A percentile compares a stretch with the other conserved stretches of the same genome.
These are phyloP conservation scores for Caenorhabditis macrosperma DNA, from an alignment of 2,888 invertebrate genomes.

Conservation along the genomic window DNA sequence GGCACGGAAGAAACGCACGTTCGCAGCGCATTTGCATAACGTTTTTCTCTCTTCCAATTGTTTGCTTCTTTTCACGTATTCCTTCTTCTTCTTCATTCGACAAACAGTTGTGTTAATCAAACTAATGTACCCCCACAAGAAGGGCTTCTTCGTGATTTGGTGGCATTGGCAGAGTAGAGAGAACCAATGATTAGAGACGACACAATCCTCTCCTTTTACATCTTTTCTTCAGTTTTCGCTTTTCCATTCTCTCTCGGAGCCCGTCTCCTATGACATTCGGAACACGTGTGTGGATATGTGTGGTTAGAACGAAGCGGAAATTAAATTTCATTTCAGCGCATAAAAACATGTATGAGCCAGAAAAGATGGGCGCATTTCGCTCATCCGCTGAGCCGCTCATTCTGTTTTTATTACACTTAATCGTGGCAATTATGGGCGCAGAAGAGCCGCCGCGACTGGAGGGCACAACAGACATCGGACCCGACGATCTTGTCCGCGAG, in stretches of 20 bases:
- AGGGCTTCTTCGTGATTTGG: constrained; percentile 37
- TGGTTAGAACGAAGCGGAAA: constrained; percentile 6
- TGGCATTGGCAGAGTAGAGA: constrained; percentile 11
- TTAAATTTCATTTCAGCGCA: background rate
- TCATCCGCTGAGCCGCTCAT: background rate
- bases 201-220: constrained; percentile 22
- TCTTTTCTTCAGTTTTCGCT: constrained; percentile 11
- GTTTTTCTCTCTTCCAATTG: background rate
- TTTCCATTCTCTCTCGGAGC: background rate
- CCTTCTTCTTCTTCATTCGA: background rate
- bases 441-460: background rate
- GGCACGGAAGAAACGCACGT: constrained; percentile 28
- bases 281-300: too few species aligned
- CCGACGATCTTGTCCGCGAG: background rate
- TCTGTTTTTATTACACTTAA: constrained; percentile 32
- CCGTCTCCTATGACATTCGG: constrained; percentile 24
- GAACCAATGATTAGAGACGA: constrained; percentile 8
- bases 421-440: constrained; percentile 40
- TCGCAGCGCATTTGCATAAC: constrained; percentile 10
- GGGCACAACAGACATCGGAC: background rate
- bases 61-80: constrained; percentile 1
- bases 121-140: constrained; percentile 21
- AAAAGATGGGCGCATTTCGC: too few species aligned
- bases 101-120: constrained; percentile 6
- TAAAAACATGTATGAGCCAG: background rate